Evolutionary conservation across 2,888 invertebrate genomes (phyloP), one percentile per base, ranked within the genome.

Genomic region (Drosophila vallismaia): DNA sequence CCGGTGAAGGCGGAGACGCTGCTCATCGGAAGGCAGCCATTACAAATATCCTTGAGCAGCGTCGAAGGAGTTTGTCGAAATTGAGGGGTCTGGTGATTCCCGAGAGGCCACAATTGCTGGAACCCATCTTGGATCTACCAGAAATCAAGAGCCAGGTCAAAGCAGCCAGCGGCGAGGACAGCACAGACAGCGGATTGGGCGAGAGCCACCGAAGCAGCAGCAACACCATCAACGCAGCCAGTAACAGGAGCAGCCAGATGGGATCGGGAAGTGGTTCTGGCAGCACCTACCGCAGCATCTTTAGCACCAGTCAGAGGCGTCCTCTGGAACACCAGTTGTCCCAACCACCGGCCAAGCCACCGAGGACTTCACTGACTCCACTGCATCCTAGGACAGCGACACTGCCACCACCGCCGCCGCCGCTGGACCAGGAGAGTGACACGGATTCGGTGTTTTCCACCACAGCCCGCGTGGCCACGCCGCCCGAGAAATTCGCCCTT

Each of bases 51-150:
- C 94, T 96, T 79, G 97, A 97, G 91, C 96, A 97, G 89, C 93
- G 97, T 59, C 94, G 95, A 76, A 95, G 95, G 88, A 95, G 95
- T 19, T 94, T 97, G 92, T 96, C 96, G 2, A 97, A 97, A 91
- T 92, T 97, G 66, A 94, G 97, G 86, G 97, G 97, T n/a, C 92
- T 97, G 80, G 96, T 97, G 33, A 97, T 97, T 89, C 97, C 97
- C 4, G 97, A 97, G 84, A 93, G 93, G 69, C 93, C 93, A 10
- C 91, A 93, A 26, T 92, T 94, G 75, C 76, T 91, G 92, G 93
- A 93, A 58, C 94, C 94, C 19, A 94, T 94, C 38, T 92, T 95
- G 50, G 96, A 96, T 91, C 92, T 97, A 85, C 96, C 97, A 1
- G 96, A 96, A 93, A 97, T 97, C 56, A 96, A 95, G 91, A 96